Base-by-base conservation (phyloP, 2,888 invertebrate species). In the Caenorhabditis wallacei region DNA sequence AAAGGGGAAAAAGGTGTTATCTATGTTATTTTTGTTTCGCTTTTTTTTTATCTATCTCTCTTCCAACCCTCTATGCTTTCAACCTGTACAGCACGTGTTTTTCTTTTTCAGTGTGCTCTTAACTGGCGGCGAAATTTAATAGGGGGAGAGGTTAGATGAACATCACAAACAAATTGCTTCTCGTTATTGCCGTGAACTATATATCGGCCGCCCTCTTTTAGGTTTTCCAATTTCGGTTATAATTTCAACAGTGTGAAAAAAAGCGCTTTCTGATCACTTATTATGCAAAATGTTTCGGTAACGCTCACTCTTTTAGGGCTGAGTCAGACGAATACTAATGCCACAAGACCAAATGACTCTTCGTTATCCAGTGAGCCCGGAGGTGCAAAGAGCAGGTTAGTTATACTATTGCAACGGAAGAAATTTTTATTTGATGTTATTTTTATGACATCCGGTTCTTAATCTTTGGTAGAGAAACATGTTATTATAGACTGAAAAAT, bases 331-430 rank as follows among this genome's bases (percentile, higher is more conserved):
- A 85, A 84, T 46, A 84, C 84, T 51, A 84, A 80, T 20, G 84
- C 81, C 10, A 84, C 88, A 4, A 74, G 87, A 24, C 90, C 89
- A 43, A 89, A 88, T 53, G 90, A 90, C 78, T 89, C 89, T 0
- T 87, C 89, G 10, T 84, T 89, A 20, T 89, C 88, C n/a, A 91
- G 85, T 68, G 91, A 91, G 53, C 86, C 87, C 11, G 85, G 89
- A 53, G 85, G 85, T 18, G 81, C 87, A 0, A 86, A 86, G 37
- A 86, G 85, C 80, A 80, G 86, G 86, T 86, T 11, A 26, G 72
- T 61, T n/a, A 22, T 57, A 18, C 7, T 3, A 13, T 40, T 2
- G 16, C 2, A 40, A 16, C 13, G 35, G 43, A 3, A 11, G 2
- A 43, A 11, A 43, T 43, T 13, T 13, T 7, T 43, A 11, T 43